These are phyloP conservation scores for Bilobella aurantiaca DNA, from an alignment of 1,140 invertebrate genomes.

Conservation along the genomic window DNA sequence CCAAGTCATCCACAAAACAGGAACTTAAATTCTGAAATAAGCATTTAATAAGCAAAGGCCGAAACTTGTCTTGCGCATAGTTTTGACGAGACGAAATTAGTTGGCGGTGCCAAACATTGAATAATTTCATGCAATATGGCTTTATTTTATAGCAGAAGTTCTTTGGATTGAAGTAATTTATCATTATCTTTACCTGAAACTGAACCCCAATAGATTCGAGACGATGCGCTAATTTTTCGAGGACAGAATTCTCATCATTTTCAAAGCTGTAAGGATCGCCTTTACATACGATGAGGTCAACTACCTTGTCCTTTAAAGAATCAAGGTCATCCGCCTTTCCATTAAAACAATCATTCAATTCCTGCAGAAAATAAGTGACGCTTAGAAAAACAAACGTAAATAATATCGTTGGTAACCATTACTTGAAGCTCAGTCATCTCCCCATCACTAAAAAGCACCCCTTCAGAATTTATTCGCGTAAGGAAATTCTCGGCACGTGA, in stretches of 20 bases:
- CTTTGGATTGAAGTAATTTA: too few species aligned
- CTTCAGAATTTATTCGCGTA: conserved; percentile 52
- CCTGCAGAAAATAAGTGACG: conserved; percentile 18
- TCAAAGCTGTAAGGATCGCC: conserved; percentile 27
- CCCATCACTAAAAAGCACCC: conserved; percentile 59
- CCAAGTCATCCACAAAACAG: conserved; percentile 29
- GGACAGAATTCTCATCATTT: conserved; percentile 23
- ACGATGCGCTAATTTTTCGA: conserved; percentile 26
- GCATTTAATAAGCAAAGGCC: conserved; percentile 8
- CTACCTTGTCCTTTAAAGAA: conserved; percentile 23
- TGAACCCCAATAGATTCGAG: conserved; percentile 30
- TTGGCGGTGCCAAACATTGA: too few species aligned
- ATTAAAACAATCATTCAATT: conserved; percentile 28
- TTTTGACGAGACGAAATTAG: too few species aligned
- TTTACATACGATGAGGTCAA: conserved; percentile 23
- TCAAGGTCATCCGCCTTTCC: conserved; percentile 23
- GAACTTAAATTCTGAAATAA: conserved; percentile 31
- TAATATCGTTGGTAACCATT: neutral
- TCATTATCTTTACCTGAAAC: conserved; percentile 21
- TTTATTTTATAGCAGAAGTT: too few species aligned
- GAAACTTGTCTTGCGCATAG: too few species aligned
- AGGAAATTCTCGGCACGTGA: conserved; percentile 43
- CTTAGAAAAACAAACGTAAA: neutral
- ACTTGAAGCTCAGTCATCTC: conserved; percentile 39
- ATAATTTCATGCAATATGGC: too few species aligned